Conservation (phyloP, 2,797 vertebrate genomes). For the Enteromius treurensis region DNA sequence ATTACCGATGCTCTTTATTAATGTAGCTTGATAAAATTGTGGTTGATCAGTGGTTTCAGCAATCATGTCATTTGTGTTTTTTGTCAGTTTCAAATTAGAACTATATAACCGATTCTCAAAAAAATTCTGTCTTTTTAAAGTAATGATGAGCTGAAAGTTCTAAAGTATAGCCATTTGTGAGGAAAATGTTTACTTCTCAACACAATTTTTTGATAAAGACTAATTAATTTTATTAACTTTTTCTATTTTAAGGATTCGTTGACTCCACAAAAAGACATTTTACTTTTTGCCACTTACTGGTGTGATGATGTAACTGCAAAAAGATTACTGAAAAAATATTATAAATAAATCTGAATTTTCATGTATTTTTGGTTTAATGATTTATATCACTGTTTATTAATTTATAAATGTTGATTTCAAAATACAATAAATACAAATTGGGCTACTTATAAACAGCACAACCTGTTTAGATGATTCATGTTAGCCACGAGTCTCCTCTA, state of each 20-base stretch:
- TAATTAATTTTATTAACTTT: neutral
- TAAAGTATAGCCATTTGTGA: neutral
- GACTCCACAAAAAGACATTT: neutral
- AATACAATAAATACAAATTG: neutral
- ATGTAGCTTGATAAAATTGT: neutral
- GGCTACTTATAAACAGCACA: neutral
- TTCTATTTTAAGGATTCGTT: neutral
- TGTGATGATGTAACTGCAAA: neutral
- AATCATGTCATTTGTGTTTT: neutral
- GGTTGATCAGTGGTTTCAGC: neutral
- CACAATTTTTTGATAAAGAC: neutral
- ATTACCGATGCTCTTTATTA: neutral
- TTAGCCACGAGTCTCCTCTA: neutral
- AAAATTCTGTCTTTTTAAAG: neutral
- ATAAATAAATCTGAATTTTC: neutral
- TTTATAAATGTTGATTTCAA: neutral
- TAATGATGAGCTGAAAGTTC: neutral
- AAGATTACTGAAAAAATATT: neutral
- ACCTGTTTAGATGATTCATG: neutral
- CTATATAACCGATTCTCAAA: neutral
- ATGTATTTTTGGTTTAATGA: neutral
- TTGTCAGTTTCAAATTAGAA: neutral
- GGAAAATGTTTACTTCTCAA: neutral
- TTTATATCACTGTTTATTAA: neutral
- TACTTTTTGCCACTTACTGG: neutral